A percentile compares a stretch with the other conserved stretches of the same genome.
Evolutionary conservation across 2,113 vertebrate species (phyloP).

Genomic region (Aegithalos caudatus): DNA sequence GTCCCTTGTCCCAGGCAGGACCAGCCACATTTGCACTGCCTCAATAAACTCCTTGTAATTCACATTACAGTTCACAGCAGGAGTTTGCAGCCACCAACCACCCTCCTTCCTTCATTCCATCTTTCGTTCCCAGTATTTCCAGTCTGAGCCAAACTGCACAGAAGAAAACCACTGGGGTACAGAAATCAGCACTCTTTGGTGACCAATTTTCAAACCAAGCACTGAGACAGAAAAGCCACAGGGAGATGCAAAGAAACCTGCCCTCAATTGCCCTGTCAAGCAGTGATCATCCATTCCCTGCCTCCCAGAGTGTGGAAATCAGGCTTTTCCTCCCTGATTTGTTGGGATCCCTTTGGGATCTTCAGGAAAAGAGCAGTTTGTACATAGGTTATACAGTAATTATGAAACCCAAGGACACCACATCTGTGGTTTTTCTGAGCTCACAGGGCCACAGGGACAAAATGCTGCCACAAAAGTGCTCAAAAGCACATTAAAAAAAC

Average conservation of each 20-base stretch:
- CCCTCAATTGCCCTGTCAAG: rapidly evolving
- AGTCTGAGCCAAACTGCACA: too few relatives aligned
- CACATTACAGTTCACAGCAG: rapidly evolving
- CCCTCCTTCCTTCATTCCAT: background rate
- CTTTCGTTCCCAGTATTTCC: background rate
- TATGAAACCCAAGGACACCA: background rate
- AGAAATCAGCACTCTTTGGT: background rate
- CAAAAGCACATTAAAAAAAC: background rate
- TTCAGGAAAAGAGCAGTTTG: background rate
- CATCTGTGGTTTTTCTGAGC: background rate
- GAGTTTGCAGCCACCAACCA: background rate
- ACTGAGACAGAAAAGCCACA: background rate
- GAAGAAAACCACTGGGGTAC: rapidly evolving
- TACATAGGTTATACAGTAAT: background rate
- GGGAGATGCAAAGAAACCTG: background rate
- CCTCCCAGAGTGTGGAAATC: background rate
- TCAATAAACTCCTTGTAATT: background rate
- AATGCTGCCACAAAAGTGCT: background rate
- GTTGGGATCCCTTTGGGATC: background rate
- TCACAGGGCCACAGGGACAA: background rate
- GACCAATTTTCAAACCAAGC: background rate
- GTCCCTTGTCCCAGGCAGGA: background rate
- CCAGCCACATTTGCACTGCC: background rate
- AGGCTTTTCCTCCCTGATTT: background rate
- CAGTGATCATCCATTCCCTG: background rate